Evolutionary conservation across 2,888 invertebrate genomes (phyloP), one percentile per base, ranked within the genome.

Genomic region (Serripes groenlandicus): DNA sequence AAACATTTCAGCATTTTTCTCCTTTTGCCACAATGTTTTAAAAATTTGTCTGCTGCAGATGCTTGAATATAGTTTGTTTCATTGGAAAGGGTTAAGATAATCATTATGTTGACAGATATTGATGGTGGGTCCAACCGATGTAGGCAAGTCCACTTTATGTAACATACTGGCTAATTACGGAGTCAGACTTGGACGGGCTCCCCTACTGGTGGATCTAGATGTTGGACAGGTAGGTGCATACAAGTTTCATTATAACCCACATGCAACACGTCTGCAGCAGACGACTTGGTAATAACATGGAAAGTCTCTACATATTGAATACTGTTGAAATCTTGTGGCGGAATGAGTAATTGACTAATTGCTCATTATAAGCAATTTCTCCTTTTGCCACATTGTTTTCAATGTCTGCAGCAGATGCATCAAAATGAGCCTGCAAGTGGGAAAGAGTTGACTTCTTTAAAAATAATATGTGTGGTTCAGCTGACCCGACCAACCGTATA

Each of bases 101-200:
- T 23, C 42, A 23, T 79, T 73, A 56, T 77, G 5, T 3, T 37
- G 83, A 5, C 86, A 94, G 94, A 91, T 97, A 0, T 97, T 99
- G 97, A 95, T 99, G 0, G 98, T 98, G 0, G 99, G 99, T 0
- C 99, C 99, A 0, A 96, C 96, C 54, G 99, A 99, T 94, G 99
- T 99, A 1, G 99, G 99, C 26, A 99, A 99, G 95, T 98, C 98
- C 0, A 99, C 99, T 0, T 94, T 99, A 1, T 97, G 97, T 76
- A 96, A 97, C 83, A 96, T 99, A 86, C 95, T 99, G 7, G 95
- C 99, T 0, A 99, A 99, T 95, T 99, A 99, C 94, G 99, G 98
- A 0, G 99, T 99, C 0, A 96, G 99, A 84, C 96, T 98, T 96
- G 97, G 97, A 0, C 89, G 96, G 54, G 93, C 95, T 30, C 99